Percentiles rank a stretch among this genome's conserved stretches.
Evolutionary conservation across 1,140 invertebrate species (phyloP).

Genomic region (Plectrocnemia conspersa): DNA sequence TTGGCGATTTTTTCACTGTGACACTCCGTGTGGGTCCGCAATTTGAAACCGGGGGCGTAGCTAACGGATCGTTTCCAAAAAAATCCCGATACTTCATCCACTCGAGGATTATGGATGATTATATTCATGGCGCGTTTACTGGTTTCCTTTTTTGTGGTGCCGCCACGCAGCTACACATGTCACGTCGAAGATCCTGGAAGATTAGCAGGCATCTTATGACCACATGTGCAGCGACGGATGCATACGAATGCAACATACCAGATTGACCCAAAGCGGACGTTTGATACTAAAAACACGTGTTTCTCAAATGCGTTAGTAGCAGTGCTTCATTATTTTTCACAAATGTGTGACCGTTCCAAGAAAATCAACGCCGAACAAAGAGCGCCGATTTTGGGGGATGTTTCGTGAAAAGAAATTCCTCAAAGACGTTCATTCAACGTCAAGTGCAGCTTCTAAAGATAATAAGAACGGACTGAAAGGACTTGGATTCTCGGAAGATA

Average conservation of each 20-base stretch:
- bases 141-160: background rate
- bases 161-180: background rate
- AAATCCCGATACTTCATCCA: background rate
- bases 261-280: background rate
- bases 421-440: background rate
- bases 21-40: too few species aligned
- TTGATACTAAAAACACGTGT: background rate
- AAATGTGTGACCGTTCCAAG: too few species aligned
- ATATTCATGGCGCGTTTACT: background rate
- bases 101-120: background rate
- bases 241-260: background rate
- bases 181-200: constrained; percentile 3
- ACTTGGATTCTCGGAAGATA: too few species aligned
- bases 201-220: constrained; percentile 1
- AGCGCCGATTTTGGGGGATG: background rate
- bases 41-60: too few species aligned
- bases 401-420: background rate
- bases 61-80: too few species aligned
- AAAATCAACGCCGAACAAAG: too few species aligned
- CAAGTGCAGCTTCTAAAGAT: too few species aligned
- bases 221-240: constrained; percentile 4
- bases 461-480: too few species aligned
- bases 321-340: too few species aligned
- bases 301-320: background rate
- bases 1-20: too few species aligned